Evolutionary conservation across 2,113 vertebrate genomes (phyloP).

Genomic region (Cebidichthys violaceus): DNA sequence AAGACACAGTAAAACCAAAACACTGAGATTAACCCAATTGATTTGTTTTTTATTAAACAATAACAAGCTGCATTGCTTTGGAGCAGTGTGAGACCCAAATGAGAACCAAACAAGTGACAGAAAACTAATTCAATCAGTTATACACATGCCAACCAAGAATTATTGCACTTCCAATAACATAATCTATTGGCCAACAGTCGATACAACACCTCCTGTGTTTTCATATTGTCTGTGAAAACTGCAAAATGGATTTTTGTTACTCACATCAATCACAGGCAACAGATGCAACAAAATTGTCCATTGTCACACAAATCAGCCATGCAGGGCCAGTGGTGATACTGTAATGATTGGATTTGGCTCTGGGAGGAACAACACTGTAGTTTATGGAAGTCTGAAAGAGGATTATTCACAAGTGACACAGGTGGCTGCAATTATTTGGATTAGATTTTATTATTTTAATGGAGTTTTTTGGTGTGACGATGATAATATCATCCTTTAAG

Average conservation of each 20-base stretch:
- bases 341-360: slow-evolving; percentile 50
- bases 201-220: slow-evolving; percentile 13
- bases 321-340: slow-evolving; percentile 16
- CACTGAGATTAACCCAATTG: slow-evolving; percentile 24
- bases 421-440: slow-evolving; percentile 11
- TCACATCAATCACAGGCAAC: slow-evolving; percentile 38
- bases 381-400: slow-evolving; percentile 30
- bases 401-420: slow-evolving; percentile 23
- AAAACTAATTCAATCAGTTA: slow-evolving; percentile 40
- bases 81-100: slow-evolving; percentile 3
- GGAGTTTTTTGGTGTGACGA: slow-evolving; percentile 7
- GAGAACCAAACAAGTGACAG: slow-evolving; percentile 47
- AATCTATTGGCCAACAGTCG: not conserved
- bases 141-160: slow-evolving; percentile 22
- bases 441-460: slow-evolving; percentile 6
- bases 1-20: slow-evolving; percentile 24
- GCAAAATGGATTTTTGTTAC: slow-evolving; percentile 40
- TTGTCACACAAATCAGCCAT: slow-evolving; percentile 37
- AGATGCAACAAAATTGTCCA: slow-evolving; percentile 29
- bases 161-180: slow-evolving; percentile 45
- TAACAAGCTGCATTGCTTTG: slow-evolving; percentile 15
- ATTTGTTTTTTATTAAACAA: slow-evolving; percentile 52
- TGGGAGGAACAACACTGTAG: slow-evolving; percentile 13
- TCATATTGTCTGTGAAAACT: slow-evolving; percentile 23
- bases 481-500: not conserved